Conservation (phyloP, 92 coral and sea anemone genomes). For the Zoanthus solanderi region DNA sequence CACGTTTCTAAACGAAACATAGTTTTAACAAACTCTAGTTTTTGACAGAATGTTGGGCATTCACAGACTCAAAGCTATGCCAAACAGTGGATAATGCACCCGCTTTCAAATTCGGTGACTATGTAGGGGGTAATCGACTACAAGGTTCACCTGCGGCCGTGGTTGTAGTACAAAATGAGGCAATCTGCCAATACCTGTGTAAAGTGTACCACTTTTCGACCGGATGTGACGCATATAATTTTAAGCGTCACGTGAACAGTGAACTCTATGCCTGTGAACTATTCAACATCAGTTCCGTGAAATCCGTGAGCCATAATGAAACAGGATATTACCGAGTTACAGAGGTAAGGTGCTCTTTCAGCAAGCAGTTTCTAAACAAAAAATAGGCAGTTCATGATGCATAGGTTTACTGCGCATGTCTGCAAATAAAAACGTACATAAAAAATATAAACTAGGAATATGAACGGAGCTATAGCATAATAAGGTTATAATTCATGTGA, state of each 20-base stretch:
- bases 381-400: no score
- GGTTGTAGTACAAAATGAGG: not conserved
- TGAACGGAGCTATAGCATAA: no score
- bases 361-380: not conserved
- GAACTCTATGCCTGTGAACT: constrained; percentile 1
- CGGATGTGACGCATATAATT: constrained; percentile 30
- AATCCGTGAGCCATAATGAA: not conserved
- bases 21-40: not conserved
- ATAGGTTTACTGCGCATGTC: no score
- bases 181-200: constrained; percentile 10
- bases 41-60: constrained; percentile 1
- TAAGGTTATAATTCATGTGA: no score
- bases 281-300: not conserved
- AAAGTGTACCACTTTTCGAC: not conserved
- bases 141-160: constrained; percentile 4
- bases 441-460: no score
- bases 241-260: not conserved
- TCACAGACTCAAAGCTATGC: not conserved
- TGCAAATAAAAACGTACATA: no score
- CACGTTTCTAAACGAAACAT: not conserved
- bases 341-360: not conserved
- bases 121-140: constrained; percentile 22
- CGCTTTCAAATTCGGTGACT: not conserved
- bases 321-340: not conserved
- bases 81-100: constrained; percentile 8